Conservation (phyloP, 2,797 vertebrate species). For the Sparus aurata region DNA sequence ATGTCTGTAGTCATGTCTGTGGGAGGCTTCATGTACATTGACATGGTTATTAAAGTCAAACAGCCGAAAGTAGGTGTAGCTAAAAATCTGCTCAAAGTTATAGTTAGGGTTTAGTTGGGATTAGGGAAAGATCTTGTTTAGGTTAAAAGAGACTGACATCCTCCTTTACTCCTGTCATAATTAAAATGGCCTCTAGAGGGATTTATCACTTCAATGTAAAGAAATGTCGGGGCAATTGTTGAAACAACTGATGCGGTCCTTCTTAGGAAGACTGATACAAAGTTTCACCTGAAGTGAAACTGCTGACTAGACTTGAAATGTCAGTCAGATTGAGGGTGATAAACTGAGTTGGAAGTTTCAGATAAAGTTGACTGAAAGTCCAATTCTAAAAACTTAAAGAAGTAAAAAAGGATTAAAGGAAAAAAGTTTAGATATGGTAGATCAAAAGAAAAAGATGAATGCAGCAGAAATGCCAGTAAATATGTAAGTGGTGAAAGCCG, state of each 20-base stretch:
- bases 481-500: not conserved
- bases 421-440: conserved; percentile 11
- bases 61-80: not conserved
- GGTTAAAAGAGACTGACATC: not conserved
- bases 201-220: not conserved
- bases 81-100: not conserved
- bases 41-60: not conserved
- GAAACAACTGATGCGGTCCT: not conserved
- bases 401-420: not conserved
- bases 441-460: conserved; percentile 19
- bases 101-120: not conserved
- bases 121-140: not conserved
- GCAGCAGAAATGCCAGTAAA: not conserved
- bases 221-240: not conserved
- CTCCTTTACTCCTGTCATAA: not conserved
- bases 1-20: not conserved
- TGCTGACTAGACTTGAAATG: not conserved
- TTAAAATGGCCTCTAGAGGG: not conserved
- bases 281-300: not conserved
- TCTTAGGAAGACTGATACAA: not conserved
- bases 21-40: not conserved
- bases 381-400: conserved; percentile 3
- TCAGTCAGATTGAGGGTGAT: not conserved
- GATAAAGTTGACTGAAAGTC: conserved; percentile 1
- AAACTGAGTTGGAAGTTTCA: not conserved